Evolutionary conservation across 2,797 vertebrate genomes (phyloP), one percentile per base, ranked within the genome.

Genomic region (Coregonus suidteri): DNA sequence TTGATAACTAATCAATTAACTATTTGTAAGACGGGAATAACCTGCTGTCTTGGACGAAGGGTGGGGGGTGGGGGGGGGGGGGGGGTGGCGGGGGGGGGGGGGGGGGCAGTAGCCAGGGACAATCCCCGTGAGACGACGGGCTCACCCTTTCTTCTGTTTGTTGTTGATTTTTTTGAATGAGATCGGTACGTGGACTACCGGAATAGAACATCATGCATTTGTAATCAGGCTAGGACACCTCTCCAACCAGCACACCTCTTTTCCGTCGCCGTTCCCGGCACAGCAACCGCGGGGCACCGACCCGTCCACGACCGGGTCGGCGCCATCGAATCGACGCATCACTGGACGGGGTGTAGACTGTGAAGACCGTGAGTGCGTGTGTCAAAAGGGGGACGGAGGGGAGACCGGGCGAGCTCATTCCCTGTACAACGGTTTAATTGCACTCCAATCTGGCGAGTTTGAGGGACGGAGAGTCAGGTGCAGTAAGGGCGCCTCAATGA

Each of bases 401-500:
- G n/a, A 88, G 91, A 91, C 90, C 90, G 91, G 91, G 91, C 74
- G 79, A 80, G 74, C 59, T 77, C 74, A 79, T 76, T 78, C 66
- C 83, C 83, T 79, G 86, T 86, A 83, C 82, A 79, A 88, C 87
- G 89, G 84, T 86, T 81, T n/a, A 84, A 89, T 88, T 86, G 84
- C 79, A 86, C 89, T 80, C 78, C 83, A 87, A 80, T 76, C 82
- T 77, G 84, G 87, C 75, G 89, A 91, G 93, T 92, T 91, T 91
- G 90, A 91, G 88, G 92, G 83, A 90, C 67, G 62, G 82, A 76
- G 91, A 91, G 91, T 92, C 93, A 93, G 90, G 91, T 91, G 93
- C 92, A 89, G 91, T 85, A 83, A 86, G 77, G 92, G 90, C 91
- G 94, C 93, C 93, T 94, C 93, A 89, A 94, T 95, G 94, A 93